Evolutionary conservation across 1,140 invertebrate genomes (phyloP).

Genomic region (Augochlora pura): DNA sequence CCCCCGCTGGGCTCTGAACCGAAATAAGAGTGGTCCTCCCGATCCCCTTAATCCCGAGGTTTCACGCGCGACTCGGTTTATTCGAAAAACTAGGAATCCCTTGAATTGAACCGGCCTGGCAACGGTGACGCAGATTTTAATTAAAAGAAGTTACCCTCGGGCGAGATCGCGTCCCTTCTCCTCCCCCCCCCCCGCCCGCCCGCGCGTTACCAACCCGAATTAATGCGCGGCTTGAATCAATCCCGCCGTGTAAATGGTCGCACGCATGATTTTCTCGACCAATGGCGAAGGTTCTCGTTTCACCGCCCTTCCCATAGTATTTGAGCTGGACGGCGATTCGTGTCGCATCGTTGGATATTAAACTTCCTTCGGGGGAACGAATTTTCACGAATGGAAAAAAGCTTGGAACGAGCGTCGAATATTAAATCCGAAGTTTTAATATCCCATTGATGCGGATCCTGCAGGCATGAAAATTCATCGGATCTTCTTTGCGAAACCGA

Average conservation of each 20-base stretch:
- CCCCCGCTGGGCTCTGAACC: not conserved
- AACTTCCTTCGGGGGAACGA: too few relatives aligned
- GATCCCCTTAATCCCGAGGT: not conserved
- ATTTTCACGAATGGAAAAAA: too few relatives aligned
- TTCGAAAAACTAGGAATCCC: constrained; percentile 12
- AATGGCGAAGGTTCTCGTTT: too few relatives aligned
- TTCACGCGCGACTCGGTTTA: constrained; percentile 17
- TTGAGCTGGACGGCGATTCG: too few relatives aligned
- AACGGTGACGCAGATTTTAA: constrained; percentile 9
- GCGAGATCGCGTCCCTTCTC: too few relatives aligned
- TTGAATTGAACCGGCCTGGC: constrained; percentile 17
- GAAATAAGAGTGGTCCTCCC: constrained; percentile 8
- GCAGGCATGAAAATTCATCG: not conserved
- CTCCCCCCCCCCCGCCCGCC: not conserved
- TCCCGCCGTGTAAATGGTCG: too few relatives aligned
- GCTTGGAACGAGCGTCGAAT: not conserved
- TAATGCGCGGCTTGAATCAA: constrained; percentile 4
- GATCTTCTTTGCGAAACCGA: not conserved
- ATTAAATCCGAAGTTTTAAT: constrained; percentile 7
- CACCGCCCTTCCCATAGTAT: too few relatives aligned
- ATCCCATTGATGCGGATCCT: not conserved
- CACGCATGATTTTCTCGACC: too few relatives aligned
- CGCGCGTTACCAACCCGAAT: not conserved
- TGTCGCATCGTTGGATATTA: too few relatives aligned
- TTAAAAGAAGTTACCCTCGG: constrained; percentile 23